phyloP scores from a whole-genome alignment of 2,888 invertebrate species.

The Carcina quercana region DNA sequence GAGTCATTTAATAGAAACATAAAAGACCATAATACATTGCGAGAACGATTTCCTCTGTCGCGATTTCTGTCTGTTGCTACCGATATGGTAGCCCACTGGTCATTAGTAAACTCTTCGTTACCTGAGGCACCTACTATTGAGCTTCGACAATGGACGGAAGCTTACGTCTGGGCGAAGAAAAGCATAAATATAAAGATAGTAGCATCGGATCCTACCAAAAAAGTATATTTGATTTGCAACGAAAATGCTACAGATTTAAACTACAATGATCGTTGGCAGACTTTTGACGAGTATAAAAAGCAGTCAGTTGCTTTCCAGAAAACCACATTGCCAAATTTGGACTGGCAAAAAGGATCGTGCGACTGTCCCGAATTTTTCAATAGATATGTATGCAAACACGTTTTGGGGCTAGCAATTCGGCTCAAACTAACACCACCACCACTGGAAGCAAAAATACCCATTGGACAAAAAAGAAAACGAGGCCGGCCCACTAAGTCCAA shows the following conservation, averaged over 20 bases:
- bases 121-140: constrained; percentile 10
- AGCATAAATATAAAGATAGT: constrained; percentile 9
- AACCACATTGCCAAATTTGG: constrained; percentile 7
- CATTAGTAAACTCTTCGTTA: constrained; percentile 3
- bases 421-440: neutral
- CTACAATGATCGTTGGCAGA: neutral
- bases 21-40: constrained; percentile 11
- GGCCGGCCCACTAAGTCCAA: constrained; percentile 6
- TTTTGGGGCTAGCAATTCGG: neutral
- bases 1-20: constrained; percentile 12
- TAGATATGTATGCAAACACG: constrained; percentile 1
- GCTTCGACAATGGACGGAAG: constrained; percentile 14
- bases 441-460: constrained; percentile 2
- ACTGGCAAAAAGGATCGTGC: constrained; percentile 3
- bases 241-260: constrained; percentile 9
- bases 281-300: constrained; percentile 7
- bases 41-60: constrained; percentile 15
- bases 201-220: constrained; percentile 9
- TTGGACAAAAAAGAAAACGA: constrained; percentile 3
- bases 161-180: constrained; percentile 15
- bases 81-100: constrained; percentile 16
- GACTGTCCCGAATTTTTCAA: constrained; percentile 2
- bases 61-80: constrained; percentile 13
- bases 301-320: constrained; percentile 8
- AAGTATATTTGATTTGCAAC: constrained; percentile 10